Evolutionary conservation across 2,888 invertebrate species (phyloP), one percentile per base, ranked within the genome.

Genomic region (Falcaria lacertinaria): DNA sequence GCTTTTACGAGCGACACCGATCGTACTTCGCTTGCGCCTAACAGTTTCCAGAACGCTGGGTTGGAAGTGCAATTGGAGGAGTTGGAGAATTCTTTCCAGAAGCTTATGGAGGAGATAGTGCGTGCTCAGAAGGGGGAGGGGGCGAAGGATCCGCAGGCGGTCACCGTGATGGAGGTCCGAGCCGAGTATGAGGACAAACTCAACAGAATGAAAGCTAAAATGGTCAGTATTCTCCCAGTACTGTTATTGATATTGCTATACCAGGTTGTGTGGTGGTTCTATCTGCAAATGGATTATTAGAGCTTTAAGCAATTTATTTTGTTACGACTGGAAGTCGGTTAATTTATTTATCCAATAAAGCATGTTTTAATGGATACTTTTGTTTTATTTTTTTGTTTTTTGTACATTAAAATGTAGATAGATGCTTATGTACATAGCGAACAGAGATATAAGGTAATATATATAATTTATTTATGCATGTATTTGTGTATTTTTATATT

Each of bases 181-280:
- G 86, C 84, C 15, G 94, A 94, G 64, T 93, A 95, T 67, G 95
- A 94, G 62, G 90, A 91, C 54, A 95, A 95, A 80, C 80, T 96
- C 64, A 94, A 93, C 64, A 91, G 93, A 75, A 93, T 95, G 91
- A 96, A 95, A 74, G 90, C 91, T 40, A 94, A 94, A 91, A 95
- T 95, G 94, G 95, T 95, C 89, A 91, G 92, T 91, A 83, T 83
- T 51, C 60, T 78, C 63, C 88, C 89, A 52, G 44, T 87, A 67
- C 73, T 89, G 77, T 73, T 79, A 50, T 77, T 89, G 70, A 76
- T 90, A 69, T 69, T 89, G 61, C 66, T 80, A 45, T 89, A 89
- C 71, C 90, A 90, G 69, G 62, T 87, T 46, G 74, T 84, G 74
- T 90, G 90, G 89, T 89, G 87, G 87, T 80, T 79, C 67, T 88